Evolutionary conservation across 2,888 invertebrate genomes (phyloP).

Genomic region (Latrodectus hesperus): DNA sequence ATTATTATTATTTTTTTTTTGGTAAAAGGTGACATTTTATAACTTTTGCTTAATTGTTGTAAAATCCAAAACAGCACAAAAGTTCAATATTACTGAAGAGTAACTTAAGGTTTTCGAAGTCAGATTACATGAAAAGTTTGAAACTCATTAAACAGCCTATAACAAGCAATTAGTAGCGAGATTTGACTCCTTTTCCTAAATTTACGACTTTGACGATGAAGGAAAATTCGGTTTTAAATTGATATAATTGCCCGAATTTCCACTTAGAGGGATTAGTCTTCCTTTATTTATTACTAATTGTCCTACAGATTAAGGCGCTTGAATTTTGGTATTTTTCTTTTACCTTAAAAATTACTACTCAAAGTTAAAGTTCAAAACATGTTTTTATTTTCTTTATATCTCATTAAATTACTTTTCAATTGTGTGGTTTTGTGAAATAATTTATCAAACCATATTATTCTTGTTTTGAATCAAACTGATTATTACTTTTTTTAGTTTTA

Average conservation of each 20-base stretch:
- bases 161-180: constrained; percentile 59
- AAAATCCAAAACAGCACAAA: background rate
- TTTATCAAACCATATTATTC: too few relatives aligned
- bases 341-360: too few relatives aligned
- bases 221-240: constrained; percentile 15
- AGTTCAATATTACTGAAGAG: constrained; percentile 15
- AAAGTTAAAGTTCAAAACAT: too few relatives aligned
- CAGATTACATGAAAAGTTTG: constrained; percentile 25
- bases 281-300: constrained; percentile 36
- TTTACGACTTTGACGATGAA: constrained; percentile 9
- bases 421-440: too few relatives aligned
- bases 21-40: background rate
- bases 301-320: background rate
- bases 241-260: constrained; percentile 34
- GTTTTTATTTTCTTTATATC: too few relatives aligned
- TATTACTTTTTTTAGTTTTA: too few relatives aligned
- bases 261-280: constrained; percentile 13
- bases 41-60: background rate
- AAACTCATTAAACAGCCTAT: constrained; percentile 28
- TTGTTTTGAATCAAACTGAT: too few relatives aligned
- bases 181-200: constrained; percentile 31
- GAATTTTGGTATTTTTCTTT: background rate
- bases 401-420: too few relatives aligned
- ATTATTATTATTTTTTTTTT: background rate
- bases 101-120: background rate